Conservation (phyloP, 2,113 vertebrate species). For the Coregonus clupeaformis region DNA sequence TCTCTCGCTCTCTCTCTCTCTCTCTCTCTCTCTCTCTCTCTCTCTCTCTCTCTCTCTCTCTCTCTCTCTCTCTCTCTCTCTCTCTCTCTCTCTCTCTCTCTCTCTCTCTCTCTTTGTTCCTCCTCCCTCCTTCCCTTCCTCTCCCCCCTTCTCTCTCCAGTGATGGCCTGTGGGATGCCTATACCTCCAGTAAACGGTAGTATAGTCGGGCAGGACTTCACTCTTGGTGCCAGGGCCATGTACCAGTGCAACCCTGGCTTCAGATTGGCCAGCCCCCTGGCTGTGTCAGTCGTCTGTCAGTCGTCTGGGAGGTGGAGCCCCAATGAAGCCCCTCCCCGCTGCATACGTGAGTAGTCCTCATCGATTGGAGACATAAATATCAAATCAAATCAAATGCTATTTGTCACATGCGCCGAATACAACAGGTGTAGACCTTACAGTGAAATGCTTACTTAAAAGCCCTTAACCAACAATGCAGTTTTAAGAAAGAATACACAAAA, state of each 20-base stretch:
- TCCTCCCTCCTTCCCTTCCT: background rate
- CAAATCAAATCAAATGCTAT: no score
- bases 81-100: slow-evolving; percentile 11
- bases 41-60: background rate
- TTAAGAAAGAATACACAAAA: no score
- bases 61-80: background rate
- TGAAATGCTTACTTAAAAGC: no score
- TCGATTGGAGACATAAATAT: background rate
- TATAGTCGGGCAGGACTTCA: slow-evolving; percentile 91
- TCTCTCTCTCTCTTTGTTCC: background rate
- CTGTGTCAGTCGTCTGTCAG: slow-evolving; percentile 80
- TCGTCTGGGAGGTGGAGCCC: slow-evolving; percentile 90
- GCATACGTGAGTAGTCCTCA: slow-evolving; percentile 81
- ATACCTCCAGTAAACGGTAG: slow-evolving; percentile 85
- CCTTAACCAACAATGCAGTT: no score
- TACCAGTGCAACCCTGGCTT: slow-evolving; percentile 91
- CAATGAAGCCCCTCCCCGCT: slow-evolving; percentile 81
- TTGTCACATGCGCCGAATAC: no score
- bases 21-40: background rate
- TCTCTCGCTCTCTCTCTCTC: background rate
- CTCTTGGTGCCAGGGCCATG: slow-evolving; percentile 84
- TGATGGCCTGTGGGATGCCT: slow-evolving; percentile 92
- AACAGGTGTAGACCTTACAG: no score
- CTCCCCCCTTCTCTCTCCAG: slow-evolving; percentile 58
- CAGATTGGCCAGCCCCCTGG: slow-evolving; percentile 73